Evolutionary conservation across 2,797 vertebrate genomes (phyloP).

Genomic region (Microctenopoma stevenorrisi): DNA sequence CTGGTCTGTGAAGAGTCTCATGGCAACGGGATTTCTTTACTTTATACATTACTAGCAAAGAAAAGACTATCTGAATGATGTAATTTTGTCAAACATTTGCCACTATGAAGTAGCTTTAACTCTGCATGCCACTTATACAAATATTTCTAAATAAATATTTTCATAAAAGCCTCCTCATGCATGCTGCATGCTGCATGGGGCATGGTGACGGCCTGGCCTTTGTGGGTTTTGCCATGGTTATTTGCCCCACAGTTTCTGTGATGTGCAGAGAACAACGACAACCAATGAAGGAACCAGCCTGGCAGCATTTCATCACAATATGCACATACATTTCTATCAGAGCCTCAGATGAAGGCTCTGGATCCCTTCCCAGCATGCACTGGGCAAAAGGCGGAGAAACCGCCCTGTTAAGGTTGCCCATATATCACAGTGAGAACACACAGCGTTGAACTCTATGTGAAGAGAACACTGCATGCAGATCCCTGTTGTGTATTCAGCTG

Average conservation of each 20-base stretch:
- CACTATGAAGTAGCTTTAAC: no score
- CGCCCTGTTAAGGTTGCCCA: conserved; percentile 41
- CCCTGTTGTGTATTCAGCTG: conserved; percentile 69
- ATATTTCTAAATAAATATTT: no score
- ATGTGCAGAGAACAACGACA: no score
- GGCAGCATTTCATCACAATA: conserved; percentile 14
- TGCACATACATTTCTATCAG: not conserved
- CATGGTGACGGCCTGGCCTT: no score
- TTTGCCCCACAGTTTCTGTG: no score
- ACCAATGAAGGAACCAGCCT: not conserved
- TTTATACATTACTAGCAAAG: no score
- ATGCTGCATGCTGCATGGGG: no score
- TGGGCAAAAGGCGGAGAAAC: conserved; percentile 49
- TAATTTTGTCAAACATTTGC: not conserved
- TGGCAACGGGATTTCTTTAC: no score
- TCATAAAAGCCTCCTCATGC: no score
- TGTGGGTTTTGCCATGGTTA: no score
- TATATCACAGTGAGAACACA: conserved; percentile 46
- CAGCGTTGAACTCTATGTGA: conserved; percentile 47
- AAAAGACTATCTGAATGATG: not conserved
- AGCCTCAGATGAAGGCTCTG: not conserved
- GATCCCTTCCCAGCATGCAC: conserved; percentile 38
- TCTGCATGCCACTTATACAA: no score
- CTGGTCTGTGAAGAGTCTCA: no score
- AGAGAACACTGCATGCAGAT: conserved; percentile 69